Percentiles rank a stretch among this genome's conserved stretches.
Evolutionary conservation across 2,797 vertebrate genomes (phyloP).

Genomic region (Sebastes trivittatus): DNA sequence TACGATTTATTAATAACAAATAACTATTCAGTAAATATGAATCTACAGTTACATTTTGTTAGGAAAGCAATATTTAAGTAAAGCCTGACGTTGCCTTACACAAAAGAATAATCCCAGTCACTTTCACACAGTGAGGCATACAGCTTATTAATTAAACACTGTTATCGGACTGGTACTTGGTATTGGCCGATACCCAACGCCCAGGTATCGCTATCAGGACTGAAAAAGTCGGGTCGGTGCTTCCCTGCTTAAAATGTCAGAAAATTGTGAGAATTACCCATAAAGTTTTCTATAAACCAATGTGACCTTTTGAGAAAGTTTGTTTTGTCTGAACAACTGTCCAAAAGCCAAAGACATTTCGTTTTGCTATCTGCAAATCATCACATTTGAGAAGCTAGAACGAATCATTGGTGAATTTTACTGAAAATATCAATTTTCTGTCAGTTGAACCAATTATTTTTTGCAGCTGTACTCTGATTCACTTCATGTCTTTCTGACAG

Average conservation of each 20-base stretch:
- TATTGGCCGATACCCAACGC: too few relatives aligned
- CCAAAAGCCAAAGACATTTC: background rate
- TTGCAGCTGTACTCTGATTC: background rate
- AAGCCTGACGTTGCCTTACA: too few relatives aligned
- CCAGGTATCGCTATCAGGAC: too few relatives aligned
- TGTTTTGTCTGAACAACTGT: background rate
- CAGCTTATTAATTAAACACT: too few relatives aligned
- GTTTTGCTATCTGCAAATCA: background rate
- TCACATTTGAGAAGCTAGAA: background rate
- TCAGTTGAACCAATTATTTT: background rate
- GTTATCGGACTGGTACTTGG: too few relatives aligned
- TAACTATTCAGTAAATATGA: too few relatives aligned
- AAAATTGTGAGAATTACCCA: background rate
- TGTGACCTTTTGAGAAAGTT: rapidly evolving
- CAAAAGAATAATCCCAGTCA: too few relatives aligned
- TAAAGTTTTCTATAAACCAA: background rate
- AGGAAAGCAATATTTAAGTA: too few relatives aligned
- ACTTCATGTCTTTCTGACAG: slow-evolving; percentile 68
- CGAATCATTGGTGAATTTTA: background rate
- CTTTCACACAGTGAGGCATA: too few relatives aligned
- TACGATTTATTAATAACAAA: too few relatives aligned
- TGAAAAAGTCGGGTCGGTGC: too few relatives aligned
- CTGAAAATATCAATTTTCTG: background rate
- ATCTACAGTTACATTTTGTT: too few relatives aligned
- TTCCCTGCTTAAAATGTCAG: background rate